Conservation (phyloP, 92 coral and sea anemone genomes). For the Isaurus tuberculatus region DNA sequence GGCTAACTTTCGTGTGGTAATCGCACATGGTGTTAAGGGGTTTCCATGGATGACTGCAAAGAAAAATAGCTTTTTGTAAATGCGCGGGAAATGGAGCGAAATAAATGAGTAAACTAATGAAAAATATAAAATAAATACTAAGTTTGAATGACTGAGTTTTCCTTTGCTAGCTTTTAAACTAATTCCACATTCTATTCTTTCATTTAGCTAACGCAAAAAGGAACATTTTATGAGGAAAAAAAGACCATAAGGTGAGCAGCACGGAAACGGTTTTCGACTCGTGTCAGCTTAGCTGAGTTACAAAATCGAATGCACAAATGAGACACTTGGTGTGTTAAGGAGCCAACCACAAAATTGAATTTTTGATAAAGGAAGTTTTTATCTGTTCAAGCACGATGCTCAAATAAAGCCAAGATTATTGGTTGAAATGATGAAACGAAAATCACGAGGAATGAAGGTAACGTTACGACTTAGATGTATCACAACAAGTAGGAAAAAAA, state of each 20-base stretch:
- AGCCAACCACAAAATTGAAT: slow-evolving; percentile 30
- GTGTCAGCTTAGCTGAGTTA: slow-evolving; percentile 42
- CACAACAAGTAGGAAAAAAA: neutral
- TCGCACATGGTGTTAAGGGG: slow-evolving; percentile 38
- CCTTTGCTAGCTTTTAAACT: neutral
- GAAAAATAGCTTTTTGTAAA: slow-evolving; percentile 19
- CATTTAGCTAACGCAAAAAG: neutral
- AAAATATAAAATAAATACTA: neutral
- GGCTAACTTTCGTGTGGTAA: slow-evolving; percentile 29
- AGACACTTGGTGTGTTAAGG: slow-evolving; percentile 32
- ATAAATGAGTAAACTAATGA: neutral
- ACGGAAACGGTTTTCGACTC: slow-evolving; percentile 19
- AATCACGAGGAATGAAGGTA: neutral
- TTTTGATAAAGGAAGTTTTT: slow-evolving; percentile 30
- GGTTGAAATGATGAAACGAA: slow-evolving; percentile 9
- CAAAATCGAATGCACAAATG: slow-evolving; percentile 26
- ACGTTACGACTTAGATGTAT: neutral
- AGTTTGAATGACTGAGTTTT: neutral
- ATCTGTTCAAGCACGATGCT: slow-evolving; percentile 19
- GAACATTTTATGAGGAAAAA: neutral
- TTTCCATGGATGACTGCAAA: slow-evolving; percentile 42
- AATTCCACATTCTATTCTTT: neutral
- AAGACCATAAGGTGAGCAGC: neutral
- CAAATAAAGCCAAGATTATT: neutral
- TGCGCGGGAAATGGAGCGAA: slow-evolving; percentile 46